These are phyloP conservation scores for Chrysoperla carnea DNA, from an alignment of 1,140 invertebrate genomes.

Conservation along the genomic window DNA sequence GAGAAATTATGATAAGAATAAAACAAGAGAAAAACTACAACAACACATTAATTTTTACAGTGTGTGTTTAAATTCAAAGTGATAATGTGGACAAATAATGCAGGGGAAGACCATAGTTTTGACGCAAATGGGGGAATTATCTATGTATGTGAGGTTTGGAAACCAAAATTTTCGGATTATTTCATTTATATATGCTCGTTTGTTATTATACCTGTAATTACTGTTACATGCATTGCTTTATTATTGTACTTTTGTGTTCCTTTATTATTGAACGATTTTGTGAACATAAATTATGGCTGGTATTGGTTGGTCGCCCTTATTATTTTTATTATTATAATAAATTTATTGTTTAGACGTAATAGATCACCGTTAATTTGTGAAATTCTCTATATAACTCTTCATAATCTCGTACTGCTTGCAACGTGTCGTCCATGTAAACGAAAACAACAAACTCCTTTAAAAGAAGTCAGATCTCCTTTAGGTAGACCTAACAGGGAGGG, in stretches of 20 bases:
- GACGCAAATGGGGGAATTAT: too few species aligned
- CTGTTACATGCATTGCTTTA: too few species aligned
- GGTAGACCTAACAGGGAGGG: background rate
- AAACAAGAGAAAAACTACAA: background rate
- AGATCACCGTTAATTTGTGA: too few species aligned
- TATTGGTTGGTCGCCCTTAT: constrained; percentile 18
- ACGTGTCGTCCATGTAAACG: constrained; percentile 11
- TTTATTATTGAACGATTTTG: too few species aligned
- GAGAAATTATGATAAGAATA: too few species aligned
- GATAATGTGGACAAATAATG: background rate
- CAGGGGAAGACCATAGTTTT: constrained; percentile 3
- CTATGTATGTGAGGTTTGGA: too few species aligned
- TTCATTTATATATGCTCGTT: constrained; percentile 22
- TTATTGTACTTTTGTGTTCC: too few species aligned
- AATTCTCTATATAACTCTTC: too few species aligned
- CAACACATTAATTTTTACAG: background rate
- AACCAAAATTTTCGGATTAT: constrained; percentile 12
- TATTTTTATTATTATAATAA: constrained; percentile 19
- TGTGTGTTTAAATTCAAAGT: background rate
- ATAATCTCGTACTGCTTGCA: constrained; percentile 12
- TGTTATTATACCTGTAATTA: constrained; percentile 7
- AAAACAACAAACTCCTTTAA: background rate
- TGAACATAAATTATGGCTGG: background rate
- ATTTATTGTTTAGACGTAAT: too few species aligned
- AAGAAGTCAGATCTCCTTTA: background rate